These are phyloP conservation scores for Phocides pigmalion DNA, from an alignment of 1,140 invertebrate species.

Conservation along the genomic window DNA sequence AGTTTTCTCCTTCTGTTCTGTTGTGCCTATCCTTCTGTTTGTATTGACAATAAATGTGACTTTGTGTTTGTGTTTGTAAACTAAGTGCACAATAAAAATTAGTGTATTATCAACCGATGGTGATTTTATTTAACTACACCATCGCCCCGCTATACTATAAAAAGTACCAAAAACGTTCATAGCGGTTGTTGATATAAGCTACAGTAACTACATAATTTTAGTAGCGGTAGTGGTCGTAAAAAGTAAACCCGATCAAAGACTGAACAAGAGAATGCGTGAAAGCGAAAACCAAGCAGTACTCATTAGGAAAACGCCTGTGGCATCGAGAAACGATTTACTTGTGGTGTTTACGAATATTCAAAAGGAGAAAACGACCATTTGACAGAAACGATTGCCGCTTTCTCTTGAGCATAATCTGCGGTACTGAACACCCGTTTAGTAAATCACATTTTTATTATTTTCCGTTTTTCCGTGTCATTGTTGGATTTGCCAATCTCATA, in stretches of 20 bases:
- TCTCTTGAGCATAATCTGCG: slow-evolving; percentile 24
- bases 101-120: no score
- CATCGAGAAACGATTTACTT: slow-evolving; percentile 32
- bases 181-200: neutral
- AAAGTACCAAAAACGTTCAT: neutral
- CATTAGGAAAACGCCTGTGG: slow-evolving; percentile 22
- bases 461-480: neutral
- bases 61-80: no score
- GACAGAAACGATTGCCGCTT: slow-evolving; percentile 32
- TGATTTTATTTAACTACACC: no score
- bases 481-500: slow-evolving; percentile 7
- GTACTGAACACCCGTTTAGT: neutral
- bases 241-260: slow-evolving; percentile 19
- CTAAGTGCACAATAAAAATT: no score
- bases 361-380: slow-evolving; percentile 39
- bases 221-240: slow-evolving; percentile 12
- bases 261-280: slow-evolving; percentile 23
- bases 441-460: slow-evolving; percentile 13
- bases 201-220: neutral
- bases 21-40: no score
- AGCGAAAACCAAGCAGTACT: slow-evolving; percentile 27
- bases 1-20: no score
- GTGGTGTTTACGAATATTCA: slow-evolving; percentile 37
- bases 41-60: no score
- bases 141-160: no score